Evolutionary conservation across 1,140 invertebrate genomes (phyloP), one percentile per base, ranked within the genome.

Genomic region (Carposina sasakii): DNA sequence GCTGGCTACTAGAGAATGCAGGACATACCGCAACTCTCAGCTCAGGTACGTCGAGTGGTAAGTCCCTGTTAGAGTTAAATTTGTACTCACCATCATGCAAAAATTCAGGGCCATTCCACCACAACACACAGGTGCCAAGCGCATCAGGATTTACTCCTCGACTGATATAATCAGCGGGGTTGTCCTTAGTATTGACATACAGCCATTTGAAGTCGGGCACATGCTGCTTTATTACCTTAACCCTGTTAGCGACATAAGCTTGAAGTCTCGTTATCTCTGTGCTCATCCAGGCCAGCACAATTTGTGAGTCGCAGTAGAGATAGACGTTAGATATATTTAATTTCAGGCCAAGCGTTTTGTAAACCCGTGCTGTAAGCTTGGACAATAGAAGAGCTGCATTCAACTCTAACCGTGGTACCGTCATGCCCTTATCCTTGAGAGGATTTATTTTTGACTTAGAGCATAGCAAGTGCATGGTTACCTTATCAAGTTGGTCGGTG

Each of bases 381-480:
- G 63, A 36, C 9, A 73, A 36, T 10, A 73, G 22, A 3, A 65
- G 8, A 5, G 67, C 63, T 5, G 45, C 66, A 33, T 48, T 52
- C 9, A 76, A 44, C 57, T 73, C 70, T 17, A 76, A 31, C 20
- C 57, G 30, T 4, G 70, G 68, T 6, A 67, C 50, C 0, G 76
- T 63, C 0, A 71, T 6, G 6, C 6, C 22, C 21, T 26, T 33
- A 20, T 52, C 46, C 57, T 73, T 71, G 6, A 66, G 30, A 2
- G 81, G 76, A 21, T 73, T 60, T 2, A 83, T 69, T 23, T 53
- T 37, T 17, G 52, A 46, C 54, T 64, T 67, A n/a, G 50, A 26
- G 33, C 31, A 45, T n/a, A 61, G 20, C 51, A 42, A 49, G 37
- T 22, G 19, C 13, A 43, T 16, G 6, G 2, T 26, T 2, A 17